Percentiles rank a stretch among this genome's conserved stretches.
Conservation (phyloP, 1,140 invertebrate species). For the Orussus abietinus region DNA sequence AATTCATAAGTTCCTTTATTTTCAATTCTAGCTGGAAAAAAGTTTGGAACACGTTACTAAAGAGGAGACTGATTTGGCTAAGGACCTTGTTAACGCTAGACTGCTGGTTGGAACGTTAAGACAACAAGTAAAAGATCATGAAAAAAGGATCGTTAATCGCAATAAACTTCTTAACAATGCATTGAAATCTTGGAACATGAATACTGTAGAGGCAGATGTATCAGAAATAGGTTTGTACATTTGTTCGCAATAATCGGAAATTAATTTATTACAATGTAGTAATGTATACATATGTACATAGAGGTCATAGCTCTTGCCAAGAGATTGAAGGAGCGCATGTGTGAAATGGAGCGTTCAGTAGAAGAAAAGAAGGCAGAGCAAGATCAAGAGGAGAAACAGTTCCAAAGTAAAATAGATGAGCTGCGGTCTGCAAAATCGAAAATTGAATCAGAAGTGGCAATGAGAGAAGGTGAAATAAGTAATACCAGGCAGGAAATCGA, state of each 20-base stretch:
- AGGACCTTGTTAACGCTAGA: no score
- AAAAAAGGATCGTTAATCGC: conserved; percentile 22
- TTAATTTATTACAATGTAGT: conserved; percentile 1
- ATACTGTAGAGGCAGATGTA: conserved; percentile 17
- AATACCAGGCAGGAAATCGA: conserved; percentile 53
- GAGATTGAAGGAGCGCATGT: conserved; percentile 46
- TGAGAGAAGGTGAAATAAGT: conserved; percentile 55
- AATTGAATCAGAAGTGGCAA: conserved; percentile 48
- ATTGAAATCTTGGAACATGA: conserved; percentile 29
- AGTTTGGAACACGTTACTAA: conserved; percentile 14
- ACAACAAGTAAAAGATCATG: conserved; percentile 37
- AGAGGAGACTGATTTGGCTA: no score
- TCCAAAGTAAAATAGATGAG: conserved; percentile 52
- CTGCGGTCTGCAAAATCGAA: conserved; percentile 47
- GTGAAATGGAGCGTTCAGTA: conserved; percentile 40
- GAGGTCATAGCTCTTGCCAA: conserved; percentile 30
- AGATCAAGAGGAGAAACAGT: conserved; percentile 49
- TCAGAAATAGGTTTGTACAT: conserved; percentile 27
- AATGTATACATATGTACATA: conserved; percentile 17
- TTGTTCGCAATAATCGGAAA: conserved; percentile 10
- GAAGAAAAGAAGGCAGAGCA: conserved; percentile 43
- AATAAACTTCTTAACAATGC: conserved; percentile 33
- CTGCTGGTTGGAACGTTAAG: conserved; percentile 28
- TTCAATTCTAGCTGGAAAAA: conserved; percentile 12
- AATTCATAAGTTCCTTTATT: no score